Evolutionary conservation across 2,113 vertebrate species (phyloP).

Genomic region (Tamias sibiricus): DNA sequence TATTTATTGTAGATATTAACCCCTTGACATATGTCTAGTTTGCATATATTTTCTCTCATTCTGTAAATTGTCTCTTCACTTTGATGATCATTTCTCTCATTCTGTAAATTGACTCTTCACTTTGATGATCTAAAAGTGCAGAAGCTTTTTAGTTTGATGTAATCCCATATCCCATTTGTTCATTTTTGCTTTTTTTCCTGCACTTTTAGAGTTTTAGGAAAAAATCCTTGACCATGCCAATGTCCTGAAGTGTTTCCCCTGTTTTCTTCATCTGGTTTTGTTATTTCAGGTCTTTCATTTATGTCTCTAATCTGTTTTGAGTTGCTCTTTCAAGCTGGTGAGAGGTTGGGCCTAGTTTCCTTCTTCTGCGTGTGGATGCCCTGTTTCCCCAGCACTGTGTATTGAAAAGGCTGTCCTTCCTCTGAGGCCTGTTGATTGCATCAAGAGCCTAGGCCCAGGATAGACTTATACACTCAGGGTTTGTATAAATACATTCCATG

Average conservation of each 20-base stretch:
- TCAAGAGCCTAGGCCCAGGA: background rate
- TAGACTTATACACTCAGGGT: background rate
- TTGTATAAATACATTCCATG: background rate
- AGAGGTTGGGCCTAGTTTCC: background rate
- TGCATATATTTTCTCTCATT: background rate
- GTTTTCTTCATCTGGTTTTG: background rate
- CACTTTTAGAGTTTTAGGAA: background rate
- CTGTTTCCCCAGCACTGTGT: background rate
- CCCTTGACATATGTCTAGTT: background rate
- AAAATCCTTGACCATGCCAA: background rate
- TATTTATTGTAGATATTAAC: background rate
- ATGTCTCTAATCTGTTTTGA: background rate
- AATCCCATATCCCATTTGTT: background rate
- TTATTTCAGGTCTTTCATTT: background rate
- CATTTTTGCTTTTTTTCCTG: background rate
- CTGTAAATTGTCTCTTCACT: background rate
- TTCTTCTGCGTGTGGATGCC: background rate
- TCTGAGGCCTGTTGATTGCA: background rate
- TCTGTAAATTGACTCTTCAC: background rate
- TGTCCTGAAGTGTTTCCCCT: background rate
- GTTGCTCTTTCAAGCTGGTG: background rate
- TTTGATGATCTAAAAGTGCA: background rate
- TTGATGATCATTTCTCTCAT: background rate
- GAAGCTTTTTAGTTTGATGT: background rate
- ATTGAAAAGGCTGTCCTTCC: background rate